These are phyloP conservation scores for Drosophila pseudotalamancana DNA, from an alignment of 2,888 invertebrate species.

Conservation along the genomic window DNA sequence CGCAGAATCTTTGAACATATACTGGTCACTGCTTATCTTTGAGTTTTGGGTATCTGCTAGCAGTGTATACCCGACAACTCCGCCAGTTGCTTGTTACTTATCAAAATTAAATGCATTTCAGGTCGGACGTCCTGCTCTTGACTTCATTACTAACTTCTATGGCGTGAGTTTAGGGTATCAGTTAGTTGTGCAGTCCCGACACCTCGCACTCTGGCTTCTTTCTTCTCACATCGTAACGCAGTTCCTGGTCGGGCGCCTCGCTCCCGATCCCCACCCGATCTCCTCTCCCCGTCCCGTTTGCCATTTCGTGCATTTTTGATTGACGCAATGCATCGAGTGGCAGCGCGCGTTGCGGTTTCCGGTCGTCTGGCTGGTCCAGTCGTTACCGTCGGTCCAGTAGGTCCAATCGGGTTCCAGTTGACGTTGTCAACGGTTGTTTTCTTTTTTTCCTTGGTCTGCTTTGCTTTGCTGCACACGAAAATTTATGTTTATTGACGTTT, in stretches of 20 bases:
- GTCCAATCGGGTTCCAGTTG: slow-evolving; percentile 6
- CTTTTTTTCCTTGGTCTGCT: slow-evolving; percentile 23
- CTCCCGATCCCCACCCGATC: not conserved
- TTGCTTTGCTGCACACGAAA: slow-evolving; percentile 74
- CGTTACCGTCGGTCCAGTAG: slow-evolving; percentile 8
- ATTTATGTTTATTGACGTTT: slow-evolving; percentile 81
- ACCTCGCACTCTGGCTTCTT: not conserved
- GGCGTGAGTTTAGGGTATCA: not conserved
- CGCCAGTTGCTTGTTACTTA: no score
- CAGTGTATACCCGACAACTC: no score
- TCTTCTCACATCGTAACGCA: not conserved
- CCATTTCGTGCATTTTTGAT: slow-evolving; percentile 67
- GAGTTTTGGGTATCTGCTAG: no score
- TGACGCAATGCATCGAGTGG: slow-evolving; percentile 64
- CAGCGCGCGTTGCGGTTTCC: slow-evolving; percentile 67
- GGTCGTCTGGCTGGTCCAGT: slow-evolving; percentile 50
- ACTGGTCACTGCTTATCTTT: no score
- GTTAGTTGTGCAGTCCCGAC: not conserved
- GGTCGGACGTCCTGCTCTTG: no score
- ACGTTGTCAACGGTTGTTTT: slow-evolving; percentile 11
- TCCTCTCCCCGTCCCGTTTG: slow-evolving; percentile 5
- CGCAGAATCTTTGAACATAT: no score
- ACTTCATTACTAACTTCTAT: no score
- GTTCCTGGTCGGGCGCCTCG: slow-evolving; percentile 11
- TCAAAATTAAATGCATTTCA: no score